Conservation (phyloP, 1,140 invertebrate species). For the Drosophila rhopaloa region DNA sequence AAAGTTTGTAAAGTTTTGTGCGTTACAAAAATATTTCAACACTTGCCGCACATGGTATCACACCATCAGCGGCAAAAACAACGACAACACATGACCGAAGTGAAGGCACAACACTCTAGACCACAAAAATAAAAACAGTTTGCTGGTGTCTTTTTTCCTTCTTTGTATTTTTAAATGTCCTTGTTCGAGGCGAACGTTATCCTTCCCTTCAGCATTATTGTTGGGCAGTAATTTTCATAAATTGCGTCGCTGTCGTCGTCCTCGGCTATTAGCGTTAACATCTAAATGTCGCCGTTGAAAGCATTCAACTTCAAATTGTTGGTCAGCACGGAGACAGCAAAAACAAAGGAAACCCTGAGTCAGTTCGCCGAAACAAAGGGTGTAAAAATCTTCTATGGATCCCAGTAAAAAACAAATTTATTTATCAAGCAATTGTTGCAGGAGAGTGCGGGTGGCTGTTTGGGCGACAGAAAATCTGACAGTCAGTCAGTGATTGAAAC, state of each 20-base stretch:
- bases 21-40: conserved; percentile 76
- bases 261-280: conserved; percentile 76
- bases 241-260: conserved; percentile 61
- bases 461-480: conserved; percentile 35
- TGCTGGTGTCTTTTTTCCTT: conserved; percentile 2
- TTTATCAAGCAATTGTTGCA: conserved; percentile 71
- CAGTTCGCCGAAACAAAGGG: conserved; percentile 45
- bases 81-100: conserved; percentile 42
- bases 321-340: conserved; percentile 27
- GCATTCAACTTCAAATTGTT: conserved; percentile 53
- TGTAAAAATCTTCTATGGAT: conserved; percentile 19
- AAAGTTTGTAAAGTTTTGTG: conserved; percentile 75
- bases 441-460: conserved; percentile 4
- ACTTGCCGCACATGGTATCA: conserved; percentile 80
- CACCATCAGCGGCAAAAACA: conserved; percentile 49
- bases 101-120: conserved; percentile 47
- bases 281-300: conserved; percentile 69
- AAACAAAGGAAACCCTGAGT: conserved; percentile 32
- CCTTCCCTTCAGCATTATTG: conserved; percentile 51
- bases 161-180: conserved; percentile 54
- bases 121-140: conserved; percentile 43
- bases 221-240: conserved; percentile 77
- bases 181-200: conserved; percentile 58
- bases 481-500: conserved; percentile 58
- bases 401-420: conserved; percentile 61